These are phyloP conservation scores for Thymelicus lineola DNA, from an alignment of 2,888 invertebrate species.

Conservation along the genomic window DNA sequence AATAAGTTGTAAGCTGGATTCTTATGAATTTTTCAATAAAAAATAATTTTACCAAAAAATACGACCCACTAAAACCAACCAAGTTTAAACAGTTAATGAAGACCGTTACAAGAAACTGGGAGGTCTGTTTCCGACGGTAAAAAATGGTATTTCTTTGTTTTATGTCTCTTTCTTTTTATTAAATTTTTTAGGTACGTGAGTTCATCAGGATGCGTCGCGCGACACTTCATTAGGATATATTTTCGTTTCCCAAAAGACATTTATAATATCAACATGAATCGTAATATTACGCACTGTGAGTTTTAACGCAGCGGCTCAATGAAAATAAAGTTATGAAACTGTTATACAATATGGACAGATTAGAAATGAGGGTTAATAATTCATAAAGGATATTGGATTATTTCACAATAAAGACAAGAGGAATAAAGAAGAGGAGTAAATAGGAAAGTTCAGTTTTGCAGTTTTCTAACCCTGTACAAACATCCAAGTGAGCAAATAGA, in stretches of 20 bases:
- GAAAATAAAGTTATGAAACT: neutral
- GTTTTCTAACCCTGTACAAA: too few relatives aligned
- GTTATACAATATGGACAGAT: too few relatives aligned
- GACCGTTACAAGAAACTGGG: slow-evolving; percentile 5
- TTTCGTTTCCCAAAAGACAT: slow-evolving; percentile 61
- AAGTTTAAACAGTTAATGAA: slow-evolving; percentile 1
- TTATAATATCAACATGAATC: slow-evolving; percentile 49
- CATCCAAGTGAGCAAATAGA: too few relatives aligned
- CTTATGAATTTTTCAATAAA: too few relatives aligned
- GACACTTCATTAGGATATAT: slow-evolving; percentile 66
- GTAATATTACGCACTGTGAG: slow-evolving; percentile 48
- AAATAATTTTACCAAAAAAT: too few relatives aligned
- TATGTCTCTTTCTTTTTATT: slow-evolving; percentile 30
- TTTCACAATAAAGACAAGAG: too few relatives aligned
- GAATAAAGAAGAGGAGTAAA: too few relatives aligned
- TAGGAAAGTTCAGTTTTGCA: too few relatives aligned
- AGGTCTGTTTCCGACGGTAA: slow-evolving; percentile 13
- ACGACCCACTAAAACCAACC: neutral
- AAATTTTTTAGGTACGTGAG: slow-evolving; percentile 42
- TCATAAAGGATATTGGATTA: too few relatives aligned
- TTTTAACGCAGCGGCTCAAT: slow-evolving; percentile 29
- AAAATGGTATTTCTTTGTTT: slow-evolving; percentile 10
- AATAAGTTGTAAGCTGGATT: too few relatives aligned
- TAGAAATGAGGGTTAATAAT: too few relatives aligned
- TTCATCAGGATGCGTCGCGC: slow-evolving; percentile 60